A percentile compares a stretch with the other conserved stretches of the same genome.
These are phyloP conservation scores for Gnatocerus cornutus DNA, from an alignment of 2,888 invertebrate genomes.

Conservation along the genomic window DNA sequence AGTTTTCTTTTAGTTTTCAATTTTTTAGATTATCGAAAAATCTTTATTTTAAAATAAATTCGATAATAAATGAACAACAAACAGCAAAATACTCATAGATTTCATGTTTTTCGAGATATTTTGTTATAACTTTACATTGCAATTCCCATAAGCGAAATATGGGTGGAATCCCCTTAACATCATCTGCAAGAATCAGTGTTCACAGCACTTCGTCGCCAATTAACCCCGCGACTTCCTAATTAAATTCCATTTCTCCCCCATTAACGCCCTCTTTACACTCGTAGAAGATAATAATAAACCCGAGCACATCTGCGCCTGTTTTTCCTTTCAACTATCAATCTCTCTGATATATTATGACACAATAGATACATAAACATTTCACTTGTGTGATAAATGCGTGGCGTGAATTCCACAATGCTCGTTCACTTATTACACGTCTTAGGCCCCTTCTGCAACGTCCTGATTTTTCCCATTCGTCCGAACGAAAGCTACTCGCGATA, in stretches of 20 bases:
- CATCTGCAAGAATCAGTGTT: no score
- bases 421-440: slow-evolving; percentile 15
- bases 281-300: slow-evolving; percentile 17
- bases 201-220: neutral
- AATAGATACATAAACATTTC: slow-evolving; percentile 37
- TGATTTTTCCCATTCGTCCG: slow-evolving; percentile 18
- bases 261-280: slow-evolving; percentile 5
- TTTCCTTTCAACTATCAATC: slow-evolving; percentile 25
- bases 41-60: no score
- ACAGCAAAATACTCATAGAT: no score
- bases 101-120: no score
- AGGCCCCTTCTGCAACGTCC: neutral
- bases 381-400: slow-evolving; percentile 34
- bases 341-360: slow-evolving; percentile 25
- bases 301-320: slow-evolving; percentile 21
- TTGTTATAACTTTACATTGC: no score
- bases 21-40: no score
- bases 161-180: no score
- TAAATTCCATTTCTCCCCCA: slow-evolving; percentile 3
- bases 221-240: neutral
- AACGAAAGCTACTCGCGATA: slow-evolving; percentile 26
- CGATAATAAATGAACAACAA: no score
- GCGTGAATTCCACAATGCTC: slow-evolving; percentile 21
- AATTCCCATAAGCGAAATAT: no score
- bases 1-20: no score